Evolutionary conservation across 2,888 invertebrate genomes (phyloP).

Genomic region (Dynastes tityus): DNA sequence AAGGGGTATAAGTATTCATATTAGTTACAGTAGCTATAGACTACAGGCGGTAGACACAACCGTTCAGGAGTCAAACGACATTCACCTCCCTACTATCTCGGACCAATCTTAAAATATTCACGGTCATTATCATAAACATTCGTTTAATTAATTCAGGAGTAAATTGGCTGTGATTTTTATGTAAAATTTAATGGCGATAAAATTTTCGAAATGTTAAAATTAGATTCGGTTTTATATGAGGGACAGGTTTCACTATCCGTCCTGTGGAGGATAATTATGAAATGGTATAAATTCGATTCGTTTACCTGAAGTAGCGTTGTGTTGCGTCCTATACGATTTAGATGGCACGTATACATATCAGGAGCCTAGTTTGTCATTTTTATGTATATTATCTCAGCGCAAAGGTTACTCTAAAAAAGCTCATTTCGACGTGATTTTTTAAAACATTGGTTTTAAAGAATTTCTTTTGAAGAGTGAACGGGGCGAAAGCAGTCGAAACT

Average conservation of each 20-base stretch:
- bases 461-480: too few species aligned
- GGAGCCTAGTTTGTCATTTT: constrained; percentile 9
- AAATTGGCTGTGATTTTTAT: constrained; percentile 48
- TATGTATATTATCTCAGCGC: constrained; percentile 4
- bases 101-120: constrained; percentile 58
- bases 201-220: constrained; percentile 40
- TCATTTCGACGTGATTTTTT: too few species aligned
- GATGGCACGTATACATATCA: constrained; percentile 12
- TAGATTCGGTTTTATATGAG: constrained; percentile 37
- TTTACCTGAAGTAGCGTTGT: constrained; percentile 36
- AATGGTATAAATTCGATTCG: constrained; percentile 40
- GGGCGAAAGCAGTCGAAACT: too few species aligned
- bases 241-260: constrained; percentile 9
- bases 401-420: not conserved
- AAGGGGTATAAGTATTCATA: constrained; percentile 44
- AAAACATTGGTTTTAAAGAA: too few species aligned
- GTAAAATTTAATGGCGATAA: constrained; percentile 44
- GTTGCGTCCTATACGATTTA: constrained; percentile 13
- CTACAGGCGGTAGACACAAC: constrained; percentile 52
- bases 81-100: constrained; percentile 54
- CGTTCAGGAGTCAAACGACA: constrained; percentile 56
- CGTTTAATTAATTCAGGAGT: constrained; percentile 53
- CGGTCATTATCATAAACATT: constrained; percentile 57
- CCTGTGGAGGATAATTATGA: constrained; percentile 30
- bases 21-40: constrained; percentile 51